Evolutionary conservation across 2,113 vertebrate species (phyloP).

Genomic region (Hiodon alosoides): DNA sequence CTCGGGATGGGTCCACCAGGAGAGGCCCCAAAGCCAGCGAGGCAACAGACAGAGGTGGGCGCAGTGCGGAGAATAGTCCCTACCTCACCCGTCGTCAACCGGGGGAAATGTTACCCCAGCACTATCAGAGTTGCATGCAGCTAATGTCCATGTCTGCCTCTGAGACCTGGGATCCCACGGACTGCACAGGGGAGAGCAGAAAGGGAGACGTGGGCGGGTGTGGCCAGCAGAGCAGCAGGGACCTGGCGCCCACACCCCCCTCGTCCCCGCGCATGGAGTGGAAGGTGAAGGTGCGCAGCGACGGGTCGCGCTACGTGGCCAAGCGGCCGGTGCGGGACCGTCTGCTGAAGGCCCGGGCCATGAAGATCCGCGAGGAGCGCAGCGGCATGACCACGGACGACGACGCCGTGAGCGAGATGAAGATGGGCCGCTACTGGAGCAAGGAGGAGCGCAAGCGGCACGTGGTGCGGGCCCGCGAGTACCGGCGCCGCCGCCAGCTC

Average conservation of each 20-base stretch:
- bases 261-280: slow-evolving; percentile 78
- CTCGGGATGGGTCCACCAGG: slow-evolving; percentile 55
- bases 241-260: slow-evolving; percentile 30
- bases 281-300: slow-evolving; percentile 82
- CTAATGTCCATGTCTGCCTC: slow-evolving; percentile 45
- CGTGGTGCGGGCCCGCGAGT: slow-evolving; percentile 76
- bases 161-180: slow-evolving; percentile 32
- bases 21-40: slow-evolving; percentile 51
- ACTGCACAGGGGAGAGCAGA: slow-evolving; percentile 28
- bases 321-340: slow-evolving; percentile 82
- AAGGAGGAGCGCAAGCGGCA: slow-evolving; percentile 89
- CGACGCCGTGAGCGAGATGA: slow-evolving; percentile 83
- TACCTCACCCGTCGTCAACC: slow-evolving; percentile 69
- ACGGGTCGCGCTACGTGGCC: slow-evolving; percentile 75
- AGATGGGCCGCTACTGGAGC: slow-evolving; percentile 92
- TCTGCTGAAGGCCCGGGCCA: slow-evolving; percentile 81
- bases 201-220: slow-evolving; percentile 38
- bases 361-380: slow-evolving; percentile 87
- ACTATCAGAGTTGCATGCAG: slow-evolving; percentile 74
- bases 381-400: slow-evolving; percentile 88
- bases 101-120: slow-evolving; percentile 53
- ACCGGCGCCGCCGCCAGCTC: slow-evolving; percentile 76
- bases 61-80: slow-evolving; percentile 69
- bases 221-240: slow-evolving; percentile 18
- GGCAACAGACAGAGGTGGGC: slow-evolving; percentile 53